Evolutionary conservation across 2,888 invertebrate genomes (phyloP), one percentile per base, ranked within the genome.

Genomic region (Xylota sylvarum): DNA sequence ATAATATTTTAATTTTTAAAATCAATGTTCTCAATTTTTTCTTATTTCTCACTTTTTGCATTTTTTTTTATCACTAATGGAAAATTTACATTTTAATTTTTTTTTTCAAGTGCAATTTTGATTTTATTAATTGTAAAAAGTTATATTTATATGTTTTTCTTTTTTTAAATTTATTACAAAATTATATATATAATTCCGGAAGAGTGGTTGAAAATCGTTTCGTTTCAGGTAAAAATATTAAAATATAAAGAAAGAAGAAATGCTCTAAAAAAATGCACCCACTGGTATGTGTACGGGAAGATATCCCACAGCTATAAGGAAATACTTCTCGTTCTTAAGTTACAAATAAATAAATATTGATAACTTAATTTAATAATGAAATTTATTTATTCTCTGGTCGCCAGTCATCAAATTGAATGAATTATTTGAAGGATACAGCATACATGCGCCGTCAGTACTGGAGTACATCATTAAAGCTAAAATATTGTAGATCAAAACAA

Each of bases 81-180:
- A 76, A 81, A 77, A 77, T 72, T 40, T 80, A 80, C 80, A 86
- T 72, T 7, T 37, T 37, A 10, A 37, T 12, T 37, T 37, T 37
- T 37, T 50, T 10, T 35, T 65, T 72, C 67, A 72, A 72, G 65
- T 85, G 69, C 56, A 70, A 14, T 60, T 73, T 37, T 65, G 9
- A 23, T 60, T 23, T 30, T 76, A 23, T 67, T 70, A 23, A 48
- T 69, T 84, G 48, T 70, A 32, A 10, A 69, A 30, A 55, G 23
- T 35, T 62, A 50, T 55, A 55, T 19, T 10, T 64, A 0, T 55
- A 9, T 48, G 65, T 58, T 1, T 2, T 40, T 64, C 62, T 55
- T 35, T 35, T 62, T 10, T 19, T 5, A 74, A 69, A 12, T 70
- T 80, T 84, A 14, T 52, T 65, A 43, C 55, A 70, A 72, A 70